Conservation (phyloP, 1,140 invertebrate species). For the Lucilia sericata region DNA sequence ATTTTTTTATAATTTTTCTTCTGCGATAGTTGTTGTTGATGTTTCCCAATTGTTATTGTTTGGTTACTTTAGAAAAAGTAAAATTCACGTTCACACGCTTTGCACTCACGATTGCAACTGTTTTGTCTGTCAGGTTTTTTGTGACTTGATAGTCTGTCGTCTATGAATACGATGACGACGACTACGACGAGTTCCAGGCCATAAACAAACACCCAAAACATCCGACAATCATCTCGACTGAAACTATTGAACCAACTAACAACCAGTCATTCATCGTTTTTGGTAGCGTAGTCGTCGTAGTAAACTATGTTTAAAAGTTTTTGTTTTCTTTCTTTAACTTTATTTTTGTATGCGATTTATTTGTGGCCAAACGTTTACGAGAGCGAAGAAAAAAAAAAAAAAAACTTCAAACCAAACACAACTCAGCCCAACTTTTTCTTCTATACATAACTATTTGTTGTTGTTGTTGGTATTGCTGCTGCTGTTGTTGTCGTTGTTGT, state of each 20-base stretch:
- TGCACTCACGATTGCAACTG: constrained; percentile 66
- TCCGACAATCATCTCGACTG: constrained; percentile 44
- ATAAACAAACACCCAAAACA: constrained; percentile 46
- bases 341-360: constrained; percentile 11
- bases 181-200: constrained; percentile 46
- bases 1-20: background rate
- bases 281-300: constrained; percentile 23
- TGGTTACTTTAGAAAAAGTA: background rate
- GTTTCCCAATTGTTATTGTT: background rate
- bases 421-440: background rate
- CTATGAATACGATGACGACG: background rate
- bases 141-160: constrained; percentile 41
- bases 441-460: background rate
- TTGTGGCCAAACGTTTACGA: constrained; percentile 8
- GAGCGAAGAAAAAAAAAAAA: background rate
- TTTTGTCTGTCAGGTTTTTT: constrained; percentile 46
- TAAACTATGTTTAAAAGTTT: background rate
- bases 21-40: background rate
- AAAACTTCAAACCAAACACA: background rate
- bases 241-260: constrained; percentile 36
- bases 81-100: constrained; percentile 67
- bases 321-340: no score
- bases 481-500: background rate
- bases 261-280: constrained; percentile 48
- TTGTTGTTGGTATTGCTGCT: no score